phyloP scores from a whole-genome alignment of 2,113 vertebrate genomes.

The Australoheros scitulus region DNA sequence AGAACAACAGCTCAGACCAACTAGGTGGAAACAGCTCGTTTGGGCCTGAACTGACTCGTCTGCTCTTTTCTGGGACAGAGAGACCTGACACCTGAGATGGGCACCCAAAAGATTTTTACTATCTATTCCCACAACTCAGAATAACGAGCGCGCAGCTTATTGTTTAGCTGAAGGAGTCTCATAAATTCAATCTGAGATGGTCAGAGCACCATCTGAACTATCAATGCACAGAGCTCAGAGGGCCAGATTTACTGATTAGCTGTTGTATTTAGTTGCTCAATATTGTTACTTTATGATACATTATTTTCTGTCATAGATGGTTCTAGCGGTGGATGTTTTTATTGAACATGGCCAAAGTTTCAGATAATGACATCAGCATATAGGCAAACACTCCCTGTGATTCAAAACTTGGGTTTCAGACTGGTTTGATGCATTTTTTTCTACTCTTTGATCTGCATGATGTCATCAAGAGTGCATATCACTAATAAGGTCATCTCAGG shows the following conservation, averaged over 20 bases:
- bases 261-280: not conserved
- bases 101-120: not conserved
- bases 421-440: not conserved
- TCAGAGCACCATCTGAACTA: not conserved
- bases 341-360: not conserved
- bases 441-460: fast-evolving
- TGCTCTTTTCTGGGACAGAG: not conserved
- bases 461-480: not conserved
- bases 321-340: not conserved
- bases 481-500: not conserved
- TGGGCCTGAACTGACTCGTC: not conserved
- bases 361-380: not conserved
- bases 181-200: not conserved
- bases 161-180: not conserved
- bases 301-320: not conserved
- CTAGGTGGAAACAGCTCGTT: not conserved
- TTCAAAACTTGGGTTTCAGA: not conserved
- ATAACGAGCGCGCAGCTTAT: not conserved
- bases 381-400: not conserved
- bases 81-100: conserved; percentile 17
- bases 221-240: not conserved
- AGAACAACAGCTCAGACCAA: conserved; percentile 20
- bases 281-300: not conserved
- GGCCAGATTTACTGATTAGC: not conserved
- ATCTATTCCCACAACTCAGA: not conserved